These are phyloP conservation scores for Stictonetta naevosa DNA, from an alignment of 2,113 vertebrate species.

Conservation along the genomic window DNA sequence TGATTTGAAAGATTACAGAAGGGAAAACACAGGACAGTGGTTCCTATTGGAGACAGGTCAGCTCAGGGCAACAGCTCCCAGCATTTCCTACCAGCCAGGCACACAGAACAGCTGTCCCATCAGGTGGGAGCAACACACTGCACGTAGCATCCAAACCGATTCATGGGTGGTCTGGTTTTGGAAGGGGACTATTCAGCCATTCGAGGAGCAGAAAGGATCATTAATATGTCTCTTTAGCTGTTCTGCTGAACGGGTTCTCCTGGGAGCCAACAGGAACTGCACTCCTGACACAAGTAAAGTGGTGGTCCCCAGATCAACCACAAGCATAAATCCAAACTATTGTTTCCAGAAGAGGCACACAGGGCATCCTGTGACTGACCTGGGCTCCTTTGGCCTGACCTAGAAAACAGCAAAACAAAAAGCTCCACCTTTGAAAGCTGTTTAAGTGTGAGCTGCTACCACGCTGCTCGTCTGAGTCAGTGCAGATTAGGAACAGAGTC, in stretches of 20 bases:
- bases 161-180: background rate
- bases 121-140: background rate
- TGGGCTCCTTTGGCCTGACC: background rate
- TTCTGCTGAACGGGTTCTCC: background rate
- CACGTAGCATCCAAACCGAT: background rate
- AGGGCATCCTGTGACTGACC: background rate
- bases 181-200: background rate
- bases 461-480: background rate
- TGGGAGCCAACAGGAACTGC: background rate
- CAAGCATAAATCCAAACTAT: background rate
- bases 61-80: background rate
- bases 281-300: background rate
- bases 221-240: background rate
- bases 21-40: background rate
- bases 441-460: background rate
- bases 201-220: background rate
- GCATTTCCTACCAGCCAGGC: accelerated
- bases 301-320: background rate
- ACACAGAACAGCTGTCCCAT: background rate
- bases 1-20: background rate
- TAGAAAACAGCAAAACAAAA: background rate
- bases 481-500: background rate
- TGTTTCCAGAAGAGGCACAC: background rate
- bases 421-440: background rate
- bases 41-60: background rate